Evolutionary conservation across 2,888 invertebrate genomes (phyloP).

Genomic region (Stictocephala bisonia): DNA sequence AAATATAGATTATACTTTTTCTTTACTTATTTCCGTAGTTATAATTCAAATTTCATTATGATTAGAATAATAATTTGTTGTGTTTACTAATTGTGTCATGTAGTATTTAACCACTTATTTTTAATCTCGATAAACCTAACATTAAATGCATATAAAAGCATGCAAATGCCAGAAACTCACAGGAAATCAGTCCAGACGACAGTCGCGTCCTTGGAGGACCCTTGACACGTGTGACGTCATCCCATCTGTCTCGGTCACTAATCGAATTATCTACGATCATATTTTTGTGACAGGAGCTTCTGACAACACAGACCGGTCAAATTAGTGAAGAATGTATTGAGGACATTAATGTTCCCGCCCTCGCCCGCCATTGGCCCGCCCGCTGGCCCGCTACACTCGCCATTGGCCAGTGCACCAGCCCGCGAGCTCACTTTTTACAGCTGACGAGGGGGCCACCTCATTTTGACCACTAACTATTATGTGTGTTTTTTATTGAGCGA

Average conservation of each 20-base stretch:
- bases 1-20: too few species aligned
- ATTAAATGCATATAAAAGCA: too few species aligned
- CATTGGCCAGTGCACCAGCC: neutral
- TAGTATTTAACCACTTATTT: too few species aligned
- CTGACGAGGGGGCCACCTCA: constrained; percentile 21
- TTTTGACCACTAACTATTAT: constrained; percentile 41
- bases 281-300: constrained; percentile 43
- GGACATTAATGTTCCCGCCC: neutral
- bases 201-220: neutral
- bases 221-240: neutral
- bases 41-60: too few species aligned
- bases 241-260: constrained; percentile 27
- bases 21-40: too few species aligned
- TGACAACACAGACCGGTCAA: neutral
- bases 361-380: constrained; percentile 30
- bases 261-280: constrained; percentile 42
- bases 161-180: too few species aligned
- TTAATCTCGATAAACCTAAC: too few species aligned
- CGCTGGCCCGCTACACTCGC: too few species aligned
- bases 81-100: too few species aligned
- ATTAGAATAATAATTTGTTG: too few species aligned
- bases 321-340: neutral
- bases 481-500: constrained; percentile 36
- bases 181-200: neutral
- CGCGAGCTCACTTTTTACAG: neutral